phyloP scores from a whole-genome alignment of 2,797 vertebrate species.

The Coluber constrictor region DNA sequence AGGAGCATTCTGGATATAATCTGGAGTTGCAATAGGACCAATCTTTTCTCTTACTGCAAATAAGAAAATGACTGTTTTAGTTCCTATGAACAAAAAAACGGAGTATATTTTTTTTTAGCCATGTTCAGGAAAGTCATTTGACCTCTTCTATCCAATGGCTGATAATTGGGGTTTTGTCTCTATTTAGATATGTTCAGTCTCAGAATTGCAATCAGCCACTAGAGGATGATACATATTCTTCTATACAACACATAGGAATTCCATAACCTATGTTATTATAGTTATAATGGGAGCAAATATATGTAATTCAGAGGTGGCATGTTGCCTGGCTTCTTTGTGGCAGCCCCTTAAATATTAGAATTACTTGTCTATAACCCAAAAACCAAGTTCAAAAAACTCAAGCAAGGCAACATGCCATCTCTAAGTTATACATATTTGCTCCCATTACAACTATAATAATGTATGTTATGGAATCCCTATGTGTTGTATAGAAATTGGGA shows the following conservation, averaged over 20 bases:
- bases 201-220: not conserved
- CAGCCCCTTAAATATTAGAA: not conserved
- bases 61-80: not conserved
- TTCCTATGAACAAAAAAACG: not conserved
- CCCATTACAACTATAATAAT: not conserved
- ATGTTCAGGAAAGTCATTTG: not conserved
- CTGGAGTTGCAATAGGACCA: slow-evolving; percentile 94
- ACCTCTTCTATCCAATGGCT: not conserved
- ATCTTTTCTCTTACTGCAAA: slow-evolving; percentile 92
- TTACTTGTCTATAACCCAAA: not conserved
- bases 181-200: not conserved
- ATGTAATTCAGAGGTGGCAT: too few species aligned
- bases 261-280: too few species aligned
- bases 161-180: not conserved
- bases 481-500: not conserved
- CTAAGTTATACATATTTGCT: not conserved
- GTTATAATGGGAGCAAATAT: too few species aligned
- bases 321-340: not conserved
- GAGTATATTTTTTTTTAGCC: not conserved
- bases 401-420: not conserved
- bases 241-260: too few species aligned
- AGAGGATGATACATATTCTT: not conserved
- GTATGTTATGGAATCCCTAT: not conserved
- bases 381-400: not conserved
- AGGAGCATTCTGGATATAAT: slow-evolving; percentile 93